Evolutionary conservation across 35 echinoderm and acorn worm species (phyloP), one percentile per base, ranked within the genome.

Genomic region (Holothuria glaberrima): DNA sequence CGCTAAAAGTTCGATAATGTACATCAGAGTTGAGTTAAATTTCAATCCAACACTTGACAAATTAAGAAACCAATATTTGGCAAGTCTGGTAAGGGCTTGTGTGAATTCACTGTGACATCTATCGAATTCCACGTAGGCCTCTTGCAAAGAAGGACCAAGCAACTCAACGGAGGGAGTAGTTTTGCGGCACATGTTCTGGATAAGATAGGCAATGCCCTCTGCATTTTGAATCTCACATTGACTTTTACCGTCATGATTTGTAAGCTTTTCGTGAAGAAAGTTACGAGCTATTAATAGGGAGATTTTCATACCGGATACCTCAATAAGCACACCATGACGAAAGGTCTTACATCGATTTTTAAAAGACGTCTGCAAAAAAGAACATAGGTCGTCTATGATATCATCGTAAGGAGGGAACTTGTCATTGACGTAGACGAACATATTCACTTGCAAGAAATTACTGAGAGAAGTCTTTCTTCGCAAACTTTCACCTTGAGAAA

Each of bases 381-480:
- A 31, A 12, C 22, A 31, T 0, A 71, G 68, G 27, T 71, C 68
- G 33, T 71, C 26, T 17, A 71, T 71, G 2, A 71, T 30, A 33
- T 71, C 68, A 71, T 71, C 68, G 13, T 31, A 71, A 28, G 68
- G 68, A 2, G 68, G 68, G 68, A 71, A 71, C 27, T 26, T 71
- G 16, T 71, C 68, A 30, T 71, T n/a, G 68, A 71, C 33, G 26
- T 71, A 71, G 17, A 71, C 68, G 33, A 71, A 71, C 68, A 71
- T 31, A 14, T 71, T 33, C 33, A 71, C 68, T 9, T 71, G 22
- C 27, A 71, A 13, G 29, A 27, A 33, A 33, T 29, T 25, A 31
- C 28, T 2, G 13, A 71, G 6, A 16, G 33, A 17, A 16, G 68
- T 71, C 68, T 71, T 71, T 71, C 68, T 4, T 71, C 28, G 27